phyloP scores from a whole-genome alignment of 2,888 invertebrate species.

The Dynastes maya region DNA sequence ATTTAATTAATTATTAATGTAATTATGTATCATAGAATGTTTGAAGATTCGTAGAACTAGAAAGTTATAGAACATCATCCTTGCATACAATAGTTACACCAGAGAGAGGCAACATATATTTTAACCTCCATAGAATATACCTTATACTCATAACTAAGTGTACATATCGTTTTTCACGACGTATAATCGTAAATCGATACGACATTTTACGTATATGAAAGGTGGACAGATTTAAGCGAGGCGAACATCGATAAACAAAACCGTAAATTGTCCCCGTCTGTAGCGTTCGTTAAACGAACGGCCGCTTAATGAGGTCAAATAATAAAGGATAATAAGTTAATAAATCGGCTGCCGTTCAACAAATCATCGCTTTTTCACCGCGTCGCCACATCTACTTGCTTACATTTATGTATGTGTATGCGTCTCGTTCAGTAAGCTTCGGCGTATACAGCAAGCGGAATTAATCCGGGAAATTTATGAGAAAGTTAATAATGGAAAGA shows the following conservation, averaged over 20 bases:
- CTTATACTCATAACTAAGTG: not conserved
- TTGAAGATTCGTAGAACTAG: no score
- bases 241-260: slow-evolving; percentile 54
- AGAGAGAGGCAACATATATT: no score
- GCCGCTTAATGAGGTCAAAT: slow-evolving; percentile 60
- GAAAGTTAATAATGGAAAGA: slow-evolving; percentile 35
- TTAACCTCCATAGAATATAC: no score
- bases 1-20: no score
- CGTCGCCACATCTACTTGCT: not conserved
- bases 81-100: no score
- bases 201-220: slow-evolving; percentile 40
- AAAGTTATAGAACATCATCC: no score
- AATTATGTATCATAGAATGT: no score
- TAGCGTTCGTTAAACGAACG: slow-evolving; percentile 56
- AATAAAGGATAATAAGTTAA: slow-evolving; percentile 60
- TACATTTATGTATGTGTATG: not conserved
- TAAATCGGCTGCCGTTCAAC: slow-evolving; percentile 55
- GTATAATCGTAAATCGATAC: slow-evolving; percentile 1
- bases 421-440: not conserved
- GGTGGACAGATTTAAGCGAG: slow-evolving; percentile 43
- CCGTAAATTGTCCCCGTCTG: slow-evolving; percentile 53
- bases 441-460: slow-evolving; percentile 21
- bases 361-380: slow-evolving; percentile 42
- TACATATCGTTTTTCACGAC: slow-evolving; percentile 3
- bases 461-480: slow-evolving; percentile 41